Evolutionary conservation across 2,113 vertebrate genomes (phyloP), one percentile per base, ranked within the genome.

Genomic region (Manacus vitellinus): DNA sequence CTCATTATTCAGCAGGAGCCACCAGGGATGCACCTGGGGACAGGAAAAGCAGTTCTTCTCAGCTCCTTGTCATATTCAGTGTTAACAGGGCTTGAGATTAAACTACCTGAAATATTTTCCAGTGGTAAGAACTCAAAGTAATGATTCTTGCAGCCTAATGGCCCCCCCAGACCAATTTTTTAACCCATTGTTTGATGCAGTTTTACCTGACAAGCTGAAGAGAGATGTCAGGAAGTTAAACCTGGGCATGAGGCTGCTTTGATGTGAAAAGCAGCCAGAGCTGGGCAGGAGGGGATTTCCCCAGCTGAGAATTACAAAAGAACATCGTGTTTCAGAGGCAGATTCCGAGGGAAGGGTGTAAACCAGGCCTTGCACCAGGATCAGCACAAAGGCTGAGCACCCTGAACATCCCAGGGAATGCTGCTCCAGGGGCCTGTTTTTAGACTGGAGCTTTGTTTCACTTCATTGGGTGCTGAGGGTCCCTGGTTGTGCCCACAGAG

Each of bases 1-100:
- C 72, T 33, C 10, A 0, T 4, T 13, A 3, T 5, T 1, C 37
- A 4, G 55, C 0, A 1, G 25, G 35, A 68, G 46, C 65, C 56
- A 4, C 37, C 16, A n/a, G 80, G 62, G 58, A 47, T n/a, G 37
- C 44, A 7, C 19, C 5, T 0, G 3, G 82, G 28, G 7, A 27
- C 44, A 6, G 41, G 39, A 17, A 27, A 27, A 21, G 56, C 12
- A 17, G 46, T 13, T 39, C 89, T 22, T 10, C 17, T 12, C 86
- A 88, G 84, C 65, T 43, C 31, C 70, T 35, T 28, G 19, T 30
- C 55, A 23, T 17, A 5, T 21, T 44, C 61, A 4, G 37, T 16
- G 6, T 35, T 82, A 71, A 43, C 17, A 37, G 52, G 52, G 56
- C 65, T 8, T 7, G 10, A 22, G 66, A 33, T 59, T 23, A 17